Evolutionary conservation across 1,140 invertebrate genomes (phyloP), one percentile per base, ranked within the genome.

Genomic region (Scaptomyza montana): DNA sequence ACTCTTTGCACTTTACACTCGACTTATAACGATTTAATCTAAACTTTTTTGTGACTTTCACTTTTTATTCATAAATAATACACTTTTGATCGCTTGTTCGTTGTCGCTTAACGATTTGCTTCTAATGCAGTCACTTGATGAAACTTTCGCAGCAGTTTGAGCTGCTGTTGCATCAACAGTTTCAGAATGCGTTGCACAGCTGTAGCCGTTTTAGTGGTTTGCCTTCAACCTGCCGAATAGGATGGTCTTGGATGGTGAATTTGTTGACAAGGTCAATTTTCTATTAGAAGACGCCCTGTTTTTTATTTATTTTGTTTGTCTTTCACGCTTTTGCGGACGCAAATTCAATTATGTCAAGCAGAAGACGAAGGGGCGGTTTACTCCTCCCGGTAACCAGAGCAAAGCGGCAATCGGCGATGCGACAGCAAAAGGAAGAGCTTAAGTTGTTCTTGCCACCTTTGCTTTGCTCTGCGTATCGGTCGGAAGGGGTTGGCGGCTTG

Each of bases 131-230:
- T 90, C 72, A 76, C 55, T 77, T 89, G 87, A 59, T 81, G 81
- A 43, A 90, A 77, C 61, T 90, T 90, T 28, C 90, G 82, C 80
- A 91, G 78, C 82, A 91, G 36, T 72, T 91, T 91, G 16, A 90
- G 86, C 90, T 91, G 90, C 90, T 80, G 80, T 91, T 91, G 90
- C 90, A 91, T 91, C 73, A 90, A 91, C 82, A 91, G 75, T 91
- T 91, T 79, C 65, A 89, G 45, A 78, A 91, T 85, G 49, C 90
- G 80, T 78, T 91, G 90, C 90, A 91, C 90, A 46, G 90, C 90
- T 91, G 90, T 91, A 90, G 90, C 90, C 90, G 90, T 91, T 82
- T 74, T 91, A 91, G 43, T 25, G 68, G 66, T 72, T 78, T 78
- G 54, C 50, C 53, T 62, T 61, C 63, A 76, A 78, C 75, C 80